Conservation (phyloP, 2,888 invertebrate genomes). For the Saturnia japonica region DNA sequence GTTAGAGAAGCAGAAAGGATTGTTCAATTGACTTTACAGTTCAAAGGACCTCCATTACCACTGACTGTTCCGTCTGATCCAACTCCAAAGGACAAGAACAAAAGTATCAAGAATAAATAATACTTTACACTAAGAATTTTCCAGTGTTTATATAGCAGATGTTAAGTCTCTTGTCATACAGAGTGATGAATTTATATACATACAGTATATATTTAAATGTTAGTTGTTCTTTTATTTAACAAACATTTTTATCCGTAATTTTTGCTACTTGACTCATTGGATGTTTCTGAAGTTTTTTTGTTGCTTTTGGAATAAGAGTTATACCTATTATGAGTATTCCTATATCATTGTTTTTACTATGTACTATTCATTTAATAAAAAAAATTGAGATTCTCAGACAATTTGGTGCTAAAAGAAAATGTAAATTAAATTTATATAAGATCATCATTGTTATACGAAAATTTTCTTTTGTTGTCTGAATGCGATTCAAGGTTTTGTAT, state of each 20-base stretch:
- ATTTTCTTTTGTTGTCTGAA: background rate
- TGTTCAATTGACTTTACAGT: conserved; percentile 81
- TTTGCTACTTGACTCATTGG: conserved; percentile 22
- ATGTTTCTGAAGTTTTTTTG: conserved; percentile 36
- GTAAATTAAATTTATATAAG: background rate
- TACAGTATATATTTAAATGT: conserved; percentile 28
- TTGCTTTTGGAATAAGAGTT: conserved; percentile 50
- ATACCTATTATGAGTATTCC: too few relatives aligned
- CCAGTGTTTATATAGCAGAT: background rate
- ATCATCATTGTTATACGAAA: background rate
- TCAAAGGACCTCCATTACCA: conserved; percentile 70
- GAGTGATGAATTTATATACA: background rate
- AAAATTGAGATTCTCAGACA: background rate
- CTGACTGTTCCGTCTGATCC: background rate
- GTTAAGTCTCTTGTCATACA: background rate
- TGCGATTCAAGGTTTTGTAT: background rate
- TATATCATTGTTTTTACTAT: too few relatives aligned
- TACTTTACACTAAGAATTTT: background rate
- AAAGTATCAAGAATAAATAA: background rate
- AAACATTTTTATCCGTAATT: conserved; percentile 48
- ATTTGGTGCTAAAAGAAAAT: background rate
- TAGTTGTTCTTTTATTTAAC: conserved; percentile 29
- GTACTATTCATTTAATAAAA: too few relatives aligned
- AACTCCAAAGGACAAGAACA: background rate
- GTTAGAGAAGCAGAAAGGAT: conserved; percentile 90